Conservation (phyloP, 2,888 invertebrate genomes). For the Trichogramma evanescens region DNA sequence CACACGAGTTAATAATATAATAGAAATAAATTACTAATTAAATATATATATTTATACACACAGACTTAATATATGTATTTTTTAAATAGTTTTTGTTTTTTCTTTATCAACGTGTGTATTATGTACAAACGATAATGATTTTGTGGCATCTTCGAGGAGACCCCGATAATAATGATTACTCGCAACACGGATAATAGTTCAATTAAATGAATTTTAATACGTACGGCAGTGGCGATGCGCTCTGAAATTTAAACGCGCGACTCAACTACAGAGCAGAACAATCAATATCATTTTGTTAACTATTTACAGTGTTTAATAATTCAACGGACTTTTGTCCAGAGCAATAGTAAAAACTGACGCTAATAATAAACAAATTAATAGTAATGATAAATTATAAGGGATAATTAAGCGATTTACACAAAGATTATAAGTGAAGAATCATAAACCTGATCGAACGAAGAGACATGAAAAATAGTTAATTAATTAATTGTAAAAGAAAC, state of each 20-base stretch:
- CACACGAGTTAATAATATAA: too few species aligned
- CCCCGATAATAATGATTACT: background rate
- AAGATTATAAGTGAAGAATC: conserved; percentile 19
- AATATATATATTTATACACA: conserved; percentile 10
- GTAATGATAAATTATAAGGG: conserved; percentile 3
- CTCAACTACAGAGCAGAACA: conserved; percentile 33
- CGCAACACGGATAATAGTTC: too few species aligned
- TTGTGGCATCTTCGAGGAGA: conserved; percentile 22
- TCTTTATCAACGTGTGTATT: background rate
- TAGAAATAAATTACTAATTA: conserved; percentile 7
- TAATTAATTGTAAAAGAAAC: conserved; percentile 15
- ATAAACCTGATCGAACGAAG: conserved; percentile 16
- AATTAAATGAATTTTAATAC: background rate
- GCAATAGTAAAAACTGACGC: conserved; percentile 39
- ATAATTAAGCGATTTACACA: conserved; percentile 6
- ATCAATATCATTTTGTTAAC: conserved; percentile 46
- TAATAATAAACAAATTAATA: conserved; percentile 16
- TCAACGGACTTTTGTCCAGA: conserved; percentile 41
- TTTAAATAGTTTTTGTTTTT: conserved; percentile 8
- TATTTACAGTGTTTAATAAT: conserved; percentile 45
- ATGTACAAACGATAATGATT: conserved; percentile 10
- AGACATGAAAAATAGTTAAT: conserved; percentile 27
- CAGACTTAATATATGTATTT: conserved; percentile 9
- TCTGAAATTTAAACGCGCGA: conserved; percentile 10
- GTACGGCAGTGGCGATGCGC: conserved; percentile 14